phyloP scores from a whole-genome alignment of 92 coral and sea anemone genomes.

The Heliopora coerulea region DNA sequence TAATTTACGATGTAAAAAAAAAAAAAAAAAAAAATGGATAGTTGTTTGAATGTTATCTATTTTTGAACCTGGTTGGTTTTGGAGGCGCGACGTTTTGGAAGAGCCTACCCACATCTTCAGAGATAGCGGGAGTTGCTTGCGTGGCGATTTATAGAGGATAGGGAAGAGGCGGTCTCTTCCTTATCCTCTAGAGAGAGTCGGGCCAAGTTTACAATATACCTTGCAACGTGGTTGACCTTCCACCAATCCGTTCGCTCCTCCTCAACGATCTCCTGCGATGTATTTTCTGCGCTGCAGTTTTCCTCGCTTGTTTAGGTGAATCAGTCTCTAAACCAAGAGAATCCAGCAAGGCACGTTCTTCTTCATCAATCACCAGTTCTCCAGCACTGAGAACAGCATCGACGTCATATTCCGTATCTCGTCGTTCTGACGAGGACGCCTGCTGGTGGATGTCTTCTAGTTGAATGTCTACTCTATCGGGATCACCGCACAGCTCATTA shows the following conservation, averaged over 20 bases:
- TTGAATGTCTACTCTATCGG: background rate
- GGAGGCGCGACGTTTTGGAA: too few species aligned
- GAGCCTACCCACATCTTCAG: too few species aligned
- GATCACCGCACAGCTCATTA: background rate
- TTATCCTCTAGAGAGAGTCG: too few species aligned
- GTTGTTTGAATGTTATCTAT: too few species aligned
- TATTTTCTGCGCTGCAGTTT: conserved; percentile 23
- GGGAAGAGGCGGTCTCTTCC: too few species aligned
- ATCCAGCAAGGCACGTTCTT: conserved; percentile 89
- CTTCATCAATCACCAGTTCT: conserved; percentile 75
- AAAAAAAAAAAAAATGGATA: too few species aligned
- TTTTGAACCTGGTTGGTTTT: too few species aligned
- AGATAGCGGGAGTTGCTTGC: too few species aligned
- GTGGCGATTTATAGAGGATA: too few species aligned
- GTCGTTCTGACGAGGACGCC: conserved; percentile 12
- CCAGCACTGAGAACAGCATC: conserved; percentile 42
- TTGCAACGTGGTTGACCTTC: background rate
- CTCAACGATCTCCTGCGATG: background rate
- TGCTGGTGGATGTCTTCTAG: conserved; percentile 15
- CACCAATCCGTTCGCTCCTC: conserved; percentile 2
- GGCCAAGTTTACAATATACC: too few species aligned
- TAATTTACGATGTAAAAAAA: background rate
- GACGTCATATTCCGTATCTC: conserved; percentile 33
- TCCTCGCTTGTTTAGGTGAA: conserved; percentile 17
- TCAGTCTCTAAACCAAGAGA: conserved; percentile 41